Evolutionary conservation across 2,797 vertebrate species (phyloP).

Genomic region (Ceyx erithaca): DNA sequence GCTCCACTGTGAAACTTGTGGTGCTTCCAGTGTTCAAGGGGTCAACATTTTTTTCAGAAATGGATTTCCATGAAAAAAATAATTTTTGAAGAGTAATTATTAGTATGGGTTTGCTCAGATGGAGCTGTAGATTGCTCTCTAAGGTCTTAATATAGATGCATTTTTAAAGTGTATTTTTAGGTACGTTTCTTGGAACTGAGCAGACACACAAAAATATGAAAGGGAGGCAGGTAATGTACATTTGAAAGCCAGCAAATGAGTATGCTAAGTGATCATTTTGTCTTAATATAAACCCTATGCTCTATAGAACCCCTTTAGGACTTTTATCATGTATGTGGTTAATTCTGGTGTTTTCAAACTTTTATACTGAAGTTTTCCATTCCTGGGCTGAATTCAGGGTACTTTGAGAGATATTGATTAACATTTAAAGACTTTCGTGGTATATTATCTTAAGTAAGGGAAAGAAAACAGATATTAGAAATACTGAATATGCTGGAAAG

Average conservation of each 20-base stretch:
- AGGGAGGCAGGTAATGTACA: neutral
- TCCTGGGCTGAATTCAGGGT: neutral
- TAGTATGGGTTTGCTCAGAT: neutral
- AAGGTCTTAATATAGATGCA: neutral
- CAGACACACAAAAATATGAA: neutral
- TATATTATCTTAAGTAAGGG: neutral
- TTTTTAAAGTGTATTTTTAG: conserved; percentile 18
- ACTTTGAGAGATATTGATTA: neutral
- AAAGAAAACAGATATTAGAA: neutral
- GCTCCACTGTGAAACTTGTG: rapidly evolving
- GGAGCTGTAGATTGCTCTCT: neutral
- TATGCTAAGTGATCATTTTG: neutral
- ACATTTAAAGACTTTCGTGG: neutral
- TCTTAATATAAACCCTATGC: neutral
- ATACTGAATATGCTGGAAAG: neutral
- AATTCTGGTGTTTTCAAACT: neutral
- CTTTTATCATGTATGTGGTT: neutral
- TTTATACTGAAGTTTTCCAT: neutral
- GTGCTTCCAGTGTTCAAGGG: neutral
- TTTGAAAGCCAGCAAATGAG: neutral
- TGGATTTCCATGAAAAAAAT: conserved; percentile 7
- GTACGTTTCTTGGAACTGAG: neutral
- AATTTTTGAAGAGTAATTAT: neutral
- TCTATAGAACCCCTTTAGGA: neutral
- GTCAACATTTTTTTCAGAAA: conserved; percentile 8